A percentile compares a stretch with the other conserved stretches of the same genome.
These are phyloP conservation scores for Clarias fuscus DNA, from an alignment of 2,797 vertebrate genomes.

Conservation along the genomic window DNA sequence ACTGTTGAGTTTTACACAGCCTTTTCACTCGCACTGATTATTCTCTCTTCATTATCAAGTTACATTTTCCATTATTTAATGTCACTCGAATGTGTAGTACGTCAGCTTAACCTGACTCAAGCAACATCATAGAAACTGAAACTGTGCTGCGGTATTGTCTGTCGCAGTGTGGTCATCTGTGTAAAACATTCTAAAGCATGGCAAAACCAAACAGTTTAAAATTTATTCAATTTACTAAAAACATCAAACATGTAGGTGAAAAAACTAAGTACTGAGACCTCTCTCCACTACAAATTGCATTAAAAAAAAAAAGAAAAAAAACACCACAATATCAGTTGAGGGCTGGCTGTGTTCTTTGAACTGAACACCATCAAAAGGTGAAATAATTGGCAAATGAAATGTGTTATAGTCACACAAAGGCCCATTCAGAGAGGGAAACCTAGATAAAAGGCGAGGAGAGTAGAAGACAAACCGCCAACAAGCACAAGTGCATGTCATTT, in stretches of 20 bases:
- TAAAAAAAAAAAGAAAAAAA: background rate
- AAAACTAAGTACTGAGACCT: background rate
- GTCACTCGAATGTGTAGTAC: background rate
- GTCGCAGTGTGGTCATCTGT: background rate
- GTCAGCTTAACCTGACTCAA: background rate
- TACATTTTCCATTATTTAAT: slow-evolving; percentile 4
- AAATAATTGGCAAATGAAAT: slow-evolving; percentile 63
- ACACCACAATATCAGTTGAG: slow-evolving; percentile 35
- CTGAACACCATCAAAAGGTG: slow-evolving; percentile 52
- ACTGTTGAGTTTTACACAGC: background rate
- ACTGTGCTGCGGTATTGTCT: background rate
- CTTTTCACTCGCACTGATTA: background rate
- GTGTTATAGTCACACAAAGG: slow-evolving; percentile 59
- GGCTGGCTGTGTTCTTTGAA: slow-evolving; percentile 48
- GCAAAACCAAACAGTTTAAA: background rate
- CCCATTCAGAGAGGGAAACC: slow-evolving; percentile 55
- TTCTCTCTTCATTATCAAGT: background rate
- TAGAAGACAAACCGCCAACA: slow-evolving; percentile 51
- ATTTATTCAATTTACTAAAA: background rate
- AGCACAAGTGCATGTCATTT: slow-evolving; percentile 63
- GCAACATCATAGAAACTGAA: slow-evolving; percentile 14
- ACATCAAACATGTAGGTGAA: background rate
- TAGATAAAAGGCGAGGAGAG: slow-evolving; percentile 62
- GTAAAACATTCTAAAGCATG: background rate
- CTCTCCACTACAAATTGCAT: background rate